Evolutionary conservation across 1,140 invertebrate species (phyloP), one percentile per base, ranked within the genome.

Genomic region (Leptinotarsa texana): DNA sequence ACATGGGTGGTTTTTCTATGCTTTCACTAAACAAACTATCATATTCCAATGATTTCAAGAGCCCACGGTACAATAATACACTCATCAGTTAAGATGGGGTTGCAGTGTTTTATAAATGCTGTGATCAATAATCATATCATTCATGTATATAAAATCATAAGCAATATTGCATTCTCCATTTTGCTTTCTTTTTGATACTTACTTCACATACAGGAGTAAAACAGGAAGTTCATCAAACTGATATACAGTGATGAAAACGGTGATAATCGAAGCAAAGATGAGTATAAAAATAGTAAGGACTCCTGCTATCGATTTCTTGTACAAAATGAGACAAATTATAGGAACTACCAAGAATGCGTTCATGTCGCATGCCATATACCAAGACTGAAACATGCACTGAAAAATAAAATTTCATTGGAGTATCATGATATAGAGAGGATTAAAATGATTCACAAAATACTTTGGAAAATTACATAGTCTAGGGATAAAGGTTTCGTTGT

Each of bases 311-410:
- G 89, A 87, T 88, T 90, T 92, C 76, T 88, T 89, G 88, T 89
- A 91, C 66, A 93, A 82, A 13, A 90, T 88, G 81, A 91, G 92
- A 66, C 94, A 88, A 75, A 96, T 88, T 15, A 94, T 84, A 1
- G 94, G 92, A 21, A 93, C 91, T 1, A 95, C 83, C 74, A 95
- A 86, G 83, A 95, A 95, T 72, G 96, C 87, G 83, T 96, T 94
- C 67, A 95, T 95, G 82, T 96, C 95, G 75, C 94, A 94, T 3
- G 94, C 92, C 70, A 97, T 85, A 80, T 96, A 97, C 95, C 95
- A 97, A 0, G 94, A 92, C 88, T 95, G 94, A 69, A 93, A 93
- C 89, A 97, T 93, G 82, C 95, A 96, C 94, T 95, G 74, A 74
- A 75, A 80, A 22, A 75, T 76, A 75, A 42, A n/a, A 21, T 18